Evolutionary conservation across 1,140 invertebrate genomes (phyloP), one percentile per base, ranked within the genome.

Genomic region (Drosophila parabipectinata): DNA sequence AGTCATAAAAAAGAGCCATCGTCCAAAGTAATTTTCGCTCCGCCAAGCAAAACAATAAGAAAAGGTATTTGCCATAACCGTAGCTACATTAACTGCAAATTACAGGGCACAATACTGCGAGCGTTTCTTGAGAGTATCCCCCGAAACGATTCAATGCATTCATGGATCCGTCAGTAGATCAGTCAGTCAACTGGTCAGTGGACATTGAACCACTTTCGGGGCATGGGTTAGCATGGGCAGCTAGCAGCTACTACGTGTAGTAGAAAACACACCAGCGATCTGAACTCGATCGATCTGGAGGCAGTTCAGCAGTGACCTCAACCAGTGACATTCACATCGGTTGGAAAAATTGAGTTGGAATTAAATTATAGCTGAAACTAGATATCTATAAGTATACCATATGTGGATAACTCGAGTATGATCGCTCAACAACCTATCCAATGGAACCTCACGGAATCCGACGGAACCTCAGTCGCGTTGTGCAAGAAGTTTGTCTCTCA

Each of bases 131-230:
- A 53, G 52, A 51, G 82, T 54, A 59, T 26, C 32, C 72, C 60
- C 62, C 77, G 72, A 85, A 54, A 81, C 77, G 78, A 77, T 80
- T 87, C 59, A 82, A 62, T 83, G 69, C 57, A 74, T 69, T 72
- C 76, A 51, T 54, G 53, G 44, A 59, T 67, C 60, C 34, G 53
- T 39, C 61, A 39, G 56, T 47, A 32, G 53, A 55, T 79, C 41
- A 47, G 73, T 54, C 76, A 61, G 74, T 82, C 53, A 69, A 53
- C 62, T 56, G 60, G 56, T 54, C 67, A 50, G 56, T 87, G 79
- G 83, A 88, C 82, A 88, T 85, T 85, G 82, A 85, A 85, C 82
- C 83, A 85, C 79, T 88, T 88, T 75, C 66, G 60, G 62, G 72
- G 55, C 62, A 68, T 69, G 73, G 63, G 62, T 30, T n/a, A n/a